phyloP scores from a whole-genome alignment of 2,888 invertebrate genomes.

The Chydorus sphaericus region DNA sequence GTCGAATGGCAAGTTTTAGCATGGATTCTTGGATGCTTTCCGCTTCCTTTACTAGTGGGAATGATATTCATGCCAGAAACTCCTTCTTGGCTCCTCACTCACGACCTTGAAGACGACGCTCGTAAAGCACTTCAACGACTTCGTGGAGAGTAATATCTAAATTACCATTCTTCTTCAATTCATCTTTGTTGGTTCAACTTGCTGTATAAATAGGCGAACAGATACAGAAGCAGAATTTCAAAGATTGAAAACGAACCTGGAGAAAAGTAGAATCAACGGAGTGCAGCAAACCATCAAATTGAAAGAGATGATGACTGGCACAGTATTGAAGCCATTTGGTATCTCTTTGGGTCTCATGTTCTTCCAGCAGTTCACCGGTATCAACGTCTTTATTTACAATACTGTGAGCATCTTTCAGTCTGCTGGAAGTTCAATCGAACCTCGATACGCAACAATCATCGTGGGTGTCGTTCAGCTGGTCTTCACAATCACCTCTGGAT shows the following conservation, averaged over 20 bases:
- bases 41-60: slow-evolving; percentile 48
- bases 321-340: slow-evolving; percentile 14
- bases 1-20: slow-evolving; percentile 66
- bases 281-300: slow-evolving; percentile 17
- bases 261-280: background rate
- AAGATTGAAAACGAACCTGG: background rate
- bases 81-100: slow-evolving; percentile 75
- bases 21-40: slow-evolving; percentile 53
- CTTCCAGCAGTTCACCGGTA: slow-evolving; percentile 17
- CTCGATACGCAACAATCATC: slow-evolving; percentile 14
- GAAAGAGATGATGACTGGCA: slow-evolving; percentile 42
- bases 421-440: slow-evolving; percentile 26
- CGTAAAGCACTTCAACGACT: slow-evolving; percentile 58
- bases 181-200: background rate
- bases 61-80: slow-evolving; percentile 65
- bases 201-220: background rate
- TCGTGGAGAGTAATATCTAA: background rate
- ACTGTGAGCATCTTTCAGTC: slow-evolving; percentile 23
- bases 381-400: slow-evolving; percentile 14
- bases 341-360: slow-evolving; percentile 16
- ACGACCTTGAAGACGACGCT: slow-evolving; percentile 60
- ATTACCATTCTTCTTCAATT: background rate
- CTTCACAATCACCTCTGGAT: slow-evolving; percentile 16
- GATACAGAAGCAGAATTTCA: background rate
- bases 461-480: slow-evolving; percentile 57